Evolutionary conservation across 2,113 vertebrate species (phyloP), one percentile per base, ranked within the genome.

Genomic region (Macroglossus sobrinus): DNA sequence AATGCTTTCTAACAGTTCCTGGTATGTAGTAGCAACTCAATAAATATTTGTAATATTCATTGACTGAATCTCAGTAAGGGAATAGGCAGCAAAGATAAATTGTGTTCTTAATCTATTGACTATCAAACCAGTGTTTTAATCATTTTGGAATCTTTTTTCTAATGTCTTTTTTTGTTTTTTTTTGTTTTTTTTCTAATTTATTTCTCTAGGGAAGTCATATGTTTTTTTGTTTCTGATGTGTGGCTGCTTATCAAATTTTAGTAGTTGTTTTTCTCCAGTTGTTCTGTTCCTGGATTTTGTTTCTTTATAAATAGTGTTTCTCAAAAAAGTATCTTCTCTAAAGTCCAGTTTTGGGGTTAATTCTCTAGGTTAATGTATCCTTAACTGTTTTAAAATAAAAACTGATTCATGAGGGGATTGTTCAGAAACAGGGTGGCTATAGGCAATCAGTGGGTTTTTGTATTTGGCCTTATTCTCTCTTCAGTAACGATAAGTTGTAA

Each of bases 341-440:
- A 16, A 75, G 28, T 80, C 28, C 6, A 91, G 11, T 84, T 96
- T 96, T 96, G 57, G 59, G 26, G 7, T 45, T 55, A 92, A 4
- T 82, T 96, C 80, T 92, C 3, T 94, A 53, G 66, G 33, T 71
- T 84, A 18, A 3, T 84, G 24, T 72, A 38, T 71, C 33, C 28
- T 71, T 72, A 91, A 79, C 35, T 90, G 18, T 68, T 91, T 89
- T 50, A 88, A 84, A 93, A 74, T 96, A 5, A 35, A 74, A 89
- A 89, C 33, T 59, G 14, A 84, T 80, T 93, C 61, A 80, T 84
- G 59, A 93, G 13, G 38, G 38, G 28, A 21, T 91, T 78, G 16
- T 79, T 92, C 55, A 78, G 68, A 80, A 72, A 89, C 40, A 38
- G 43, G 10, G 45, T 91, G 28, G 3, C 50, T 80, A 0, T 93